Evolutionary conservation across 2,113 vertebrate genomes (phyloP).

Genomic region (Eolophus roseicapilla): DNA sequence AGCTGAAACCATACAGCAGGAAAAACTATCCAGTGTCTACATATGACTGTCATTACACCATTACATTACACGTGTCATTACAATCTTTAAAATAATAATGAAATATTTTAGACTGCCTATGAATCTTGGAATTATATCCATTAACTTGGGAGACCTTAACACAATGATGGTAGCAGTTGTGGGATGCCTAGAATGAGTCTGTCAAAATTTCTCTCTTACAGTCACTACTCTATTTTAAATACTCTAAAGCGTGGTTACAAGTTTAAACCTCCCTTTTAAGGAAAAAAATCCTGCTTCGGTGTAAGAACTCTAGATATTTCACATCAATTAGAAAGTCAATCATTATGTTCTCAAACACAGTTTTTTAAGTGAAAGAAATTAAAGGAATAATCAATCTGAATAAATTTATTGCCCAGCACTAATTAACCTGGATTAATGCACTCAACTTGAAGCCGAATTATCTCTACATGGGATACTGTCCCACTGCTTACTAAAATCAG

Average conservation of each 20-base stretch:
- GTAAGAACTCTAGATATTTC: conserved; percentile 26
- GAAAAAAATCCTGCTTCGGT: conserved; percentile 21
- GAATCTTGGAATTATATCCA: not conserved
- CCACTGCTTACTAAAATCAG: not conserved
- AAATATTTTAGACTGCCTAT: not conserved
- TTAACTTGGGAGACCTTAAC: not conserved
- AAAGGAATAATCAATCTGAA: not conserved
- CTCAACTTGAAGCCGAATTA: conserved; percentile 26
- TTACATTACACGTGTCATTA: not conserved
- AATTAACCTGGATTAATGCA: not conserved
- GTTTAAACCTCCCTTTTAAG: conserved; percentile 35
- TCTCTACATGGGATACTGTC: fast-evolving
- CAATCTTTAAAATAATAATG: not conserved
- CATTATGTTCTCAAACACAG: conserved; percentile 13
- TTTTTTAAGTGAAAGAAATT: conserved; percentile 44
- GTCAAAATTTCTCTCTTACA: conserved; percentile 5
- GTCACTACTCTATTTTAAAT: conserved; percentile 16
- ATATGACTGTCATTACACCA: not conserved
- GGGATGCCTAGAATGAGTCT: not conserved
- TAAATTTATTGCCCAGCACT: conserved; percentile 1
- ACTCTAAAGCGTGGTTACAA: conserved; percentile 4
- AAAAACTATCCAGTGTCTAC: not conserved
- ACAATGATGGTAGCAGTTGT: not conserved
- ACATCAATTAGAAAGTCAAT: conserved; percentile 37
- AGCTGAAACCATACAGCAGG: not conserved